Percentiles rank a stretch among this genome's conserved stretches.
Evolutionary conservation across 2,113 vertebrate genomes (phyloP).

Genomic region (Okapia johnstoni): DNA sequence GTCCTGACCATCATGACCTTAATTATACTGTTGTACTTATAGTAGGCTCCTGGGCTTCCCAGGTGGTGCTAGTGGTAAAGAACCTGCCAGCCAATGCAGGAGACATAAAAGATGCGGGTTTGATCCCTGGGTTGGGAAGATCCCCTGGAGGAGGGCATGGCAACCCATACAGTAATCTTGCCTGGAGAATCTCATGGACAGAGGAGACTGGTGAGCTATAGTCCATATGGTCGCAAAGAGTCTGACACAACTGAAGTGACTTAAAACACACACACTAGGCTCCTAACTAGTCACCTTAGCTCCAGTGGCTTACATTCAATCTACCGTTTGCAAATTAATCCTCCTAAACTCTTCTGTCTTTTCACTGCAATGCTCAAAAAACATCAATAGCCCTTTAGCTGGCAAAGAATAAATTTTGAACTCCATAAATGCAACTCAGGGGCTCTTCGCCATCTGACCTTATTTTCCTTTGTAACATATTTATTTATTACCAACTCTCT

Average conservation of each 20-base stretch:
- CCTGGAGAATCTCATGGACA: neutral
- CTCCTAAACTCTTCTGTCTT: neutral
- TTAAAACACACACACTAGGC: neutral
- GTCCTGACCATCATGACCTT: neutral
- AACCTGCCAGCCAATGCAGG: neutral
- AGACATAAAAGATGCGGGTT: neutral
- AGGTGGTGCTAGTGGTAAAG: neutral
- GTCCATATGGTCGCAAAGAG: neutral
- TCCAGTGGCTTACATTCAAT: neutral
- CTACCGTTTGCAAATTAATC: neutral
- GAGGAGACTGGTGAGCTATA: neutral
- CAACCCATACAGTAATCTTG: neutral
- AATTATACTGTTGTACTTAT: neutral
- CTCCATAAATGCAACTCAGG: neutral
- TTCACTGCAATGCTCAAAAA: neutral
- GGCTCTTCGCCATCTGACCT: neutral
- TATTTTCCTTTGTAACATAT: neutral
- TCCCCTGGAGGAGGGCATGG: neutral
- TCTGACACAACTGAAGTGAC: neutral
- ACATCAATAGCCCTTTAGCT: neutral
- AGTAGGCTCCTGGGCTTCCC: neutral
- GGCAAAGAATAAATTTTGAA: neutral
- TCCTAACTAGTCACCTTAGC: neutral
- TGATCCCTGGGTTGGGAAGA: neutral
- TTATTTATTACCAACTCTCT: neutral